Evolutionary conservation across 1,140 invertebrate genomes (phyloP), one percentile per base, ranked within the genome.

Genomic region (Sarcophaga bullata): DNA sequence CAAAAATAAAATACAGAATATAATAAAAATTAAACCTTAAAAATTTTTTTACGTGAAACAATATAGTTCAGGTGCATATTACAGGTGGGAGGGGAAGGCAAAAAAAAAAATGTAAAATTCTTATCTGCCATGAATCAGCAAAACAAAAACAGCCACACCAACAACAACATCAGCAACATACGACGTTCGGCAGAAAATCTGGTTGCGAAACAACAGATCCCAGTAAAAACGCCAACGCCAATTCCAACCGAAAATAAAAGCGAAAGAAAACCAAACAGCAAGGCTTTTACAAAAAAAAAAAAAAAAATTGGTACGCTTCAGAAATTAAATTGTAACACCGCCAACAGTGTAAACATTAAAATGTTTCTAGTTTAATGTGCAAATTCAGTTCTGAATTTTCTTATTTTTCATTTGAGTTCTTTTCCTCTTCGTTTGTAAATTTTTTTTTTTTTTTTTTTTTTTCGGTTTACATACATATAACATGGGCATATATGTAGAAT

Each of bases 241-340:
- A 80, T 17, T 58, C 10, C 49, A 81, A n/a, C 15, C 47, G 50
- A 13, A 73, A 49, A 76, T 19, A 49, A 47, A 46, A 82, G 52
- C 1, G 4, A 37, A 37, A 37, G 1, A 37, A 37, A 37, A 37
- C 25, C 25, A 4, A 37, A 37, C 4, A 37, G 25, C 25, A 37
- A 37, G 25, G 25, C 25, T 37, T 37, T 37, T n/a, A 49, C 48
- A 82, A 54, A 19, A 37, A 2, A 58, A 58, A 80, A 17, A 46
- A 75, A 68, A 47, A 83, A 83, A 83, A 72, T 83, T 83, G 58
- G 52, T 62, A 80, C 78, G 82, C 78, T 80, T 54, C 48, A 82
- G 80, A 82, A 83, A 81, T 83, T 83, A 83, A 83, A 82, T 83
- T 83, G 80, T 54, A 82, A 83, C 83, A 82, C 83, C 83, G 83